These are phyloP conservation scores for Stenodema calcarata DNA, from an alignment of 2,888 invertebrate species.

Conservation along the genomic window DNA sequence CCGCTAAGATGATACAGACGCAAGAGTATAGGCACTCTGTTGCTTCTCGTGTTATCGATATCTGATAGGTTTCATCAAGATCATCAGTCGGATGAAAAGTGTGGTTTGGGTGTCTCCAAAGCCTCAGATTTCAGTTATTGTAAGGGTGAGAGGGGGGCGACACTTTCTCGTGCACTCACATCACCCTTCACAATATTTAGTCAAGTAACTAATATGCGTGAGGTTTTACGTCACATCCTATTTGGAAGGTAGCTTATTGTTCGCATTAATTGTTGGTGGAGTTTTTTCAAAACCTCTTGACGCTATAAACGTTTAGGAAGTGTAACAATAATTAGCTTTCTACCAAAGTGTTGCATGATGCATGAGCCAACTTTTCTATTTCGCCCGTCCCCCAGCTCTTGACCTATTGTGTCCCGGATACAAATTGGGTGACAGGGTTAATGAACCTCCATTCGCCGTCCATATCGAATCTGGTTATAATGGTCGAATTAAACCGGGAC, in stretches of 20 bases:
- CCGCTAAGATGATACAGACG: too few relatives aligned
- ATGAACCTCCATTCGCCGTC: background rate
- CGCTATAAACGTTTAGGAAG: background rate
- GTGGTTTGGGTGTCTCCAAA: too few relatives aligned
- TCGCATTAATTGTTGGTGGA: background rate
- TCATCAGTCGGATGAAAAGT: too few relatives aligned
- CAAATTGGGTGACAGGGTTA: background rate
- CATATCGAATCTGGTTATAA: background rate
- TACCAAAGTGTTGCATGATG: background rate
- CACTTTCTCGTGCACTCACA: too few relatives aligned
- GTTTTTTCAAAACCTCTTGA: background rate
- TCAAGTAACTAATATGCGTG: too few relatives aligned
- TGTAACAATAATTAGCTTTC: constrained; percentile 10
- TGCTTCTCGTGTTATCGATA: too few relatives aligned
- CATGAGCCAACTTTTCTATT: constrained; percentile 6
- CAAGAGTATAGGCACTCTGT: too few relatives aligned
- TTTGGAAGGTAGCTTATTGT: background rate
- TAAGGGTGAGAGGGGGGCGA: too few relatives aligned
- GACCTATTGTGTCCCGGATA: constrained; percentile 8
- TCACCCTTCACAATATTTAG: too few relatives aligned
- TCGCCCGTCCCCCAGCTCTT: background rate
- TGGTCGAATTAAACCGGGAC: background rate
- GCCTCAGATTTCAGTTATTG: too few relatives aligned
- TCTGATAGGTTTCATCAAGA: too few relatives aligned
- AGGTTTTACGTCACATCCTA: background rate